A percentile compares a stretch with the other conserved stretches of the same genome.
phyloP scores from a whole-genome alignment of 2,888 invertebrate genomes.

The Drosophila pseudotalamancana region DNA sequence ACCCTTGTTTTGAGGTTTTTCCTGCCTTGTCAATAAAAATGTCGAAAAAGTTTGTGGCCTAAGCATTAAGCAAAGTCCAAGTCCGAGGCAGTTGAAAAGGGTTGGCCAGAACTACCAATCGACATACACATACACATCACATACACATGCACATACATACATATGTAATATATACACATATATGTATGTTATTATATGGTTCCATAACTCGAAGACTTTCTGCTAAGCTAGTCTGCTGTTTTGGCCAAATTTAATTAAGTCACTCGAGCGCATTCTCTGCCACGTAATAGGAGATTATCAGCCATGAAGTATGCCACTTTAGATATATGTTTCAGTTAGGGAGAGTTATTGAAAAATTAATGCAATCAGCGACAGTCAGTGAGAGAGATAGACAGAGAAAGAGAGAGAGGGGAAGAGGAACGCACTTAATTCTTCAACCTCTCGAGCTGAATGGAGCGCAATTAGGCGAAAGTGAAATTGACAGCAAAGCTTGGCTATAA shows the following conservation, averaged over 20 bases:
- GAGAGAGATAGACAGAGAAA: too few relatives aligned
- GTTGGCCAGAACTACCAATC: slow-evolving; percentile 45
- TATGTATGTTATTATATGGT: background rate
- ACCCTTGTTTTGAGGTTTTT: slow-evolving; percentile 59
- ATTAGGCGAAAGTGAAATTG: slow-evolving; percentile 71
- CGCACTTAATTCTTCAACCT: background rate
- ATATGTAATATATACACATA: background rate
- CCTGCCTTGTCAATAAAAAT: slow-evolving; percentile 78
- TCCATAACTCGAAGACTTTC: slow-evolving; percentile 2
- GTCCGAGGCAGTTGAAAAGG: slow-evolving; percentile 65
- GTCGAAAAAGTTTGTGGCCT: slow-evolving; percentile 74
- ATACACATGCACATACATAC: too few relatives aligned
- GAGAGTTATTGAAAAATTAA: slow-evolving; percentile 79
- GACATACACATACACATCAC: too few relatives aligned
- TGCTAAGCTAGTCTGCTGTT: slow-evolving; percentile 7
- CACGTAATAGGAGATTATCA: slow-evolving; percentile 79
- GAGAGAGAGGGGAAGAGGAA: too few relatives aligned
- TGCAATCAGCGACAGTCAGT: slow-evolving; percentile 75
- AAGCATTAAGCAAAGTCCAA: slow-evolving; percentile 62
- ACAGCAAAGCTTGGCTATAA: slow-evolving; percentile 59
- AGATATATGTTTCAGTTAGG: slow-evolving; percentile 64
- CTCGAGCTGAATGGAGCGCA: slow-evolving; percentile 46
- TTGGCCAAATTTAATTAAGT: slow-evolving; percentile 78
- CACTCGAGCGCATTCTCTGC: slow-evolving; percentile 60
- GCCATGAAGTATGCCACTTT: slow-evolving; percentile 71